Base-by-base conservation (phyloP, 2,797 vertebrate species). In the Phrynocephalus forsythii region DNA sequence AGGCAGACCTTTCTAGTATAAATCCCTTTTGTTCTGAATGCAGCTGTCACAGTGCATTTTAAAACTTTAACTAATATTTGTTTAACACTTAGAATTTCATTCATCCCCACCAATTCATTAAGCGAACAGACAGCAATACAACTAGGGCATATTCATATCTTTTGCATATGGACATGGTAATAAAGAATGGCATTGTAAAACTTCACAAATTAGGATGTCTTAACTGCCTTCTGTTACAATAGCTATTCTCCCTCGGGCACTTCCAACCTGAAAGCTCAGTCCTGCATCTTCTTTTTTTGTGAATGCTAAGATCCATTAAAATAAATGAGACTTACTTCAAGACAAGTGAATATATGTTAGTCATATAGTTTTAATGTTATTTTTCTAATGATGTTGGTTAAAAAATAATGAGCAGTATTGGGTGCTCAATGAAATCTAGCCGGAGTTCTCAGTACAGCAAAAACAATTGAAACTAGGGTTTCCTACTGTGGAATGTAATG, bases 61-160 rank as follows among this genome's bases (percentile, higher is more conserved):
- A 66, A 26, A 88, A 69, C 28, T 48, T 20, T 56, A 56, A 56
- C 9, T 78, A 48, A 87, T 84, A 30, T 81, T 81, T n/a, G n/a
- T 73, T 73, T 22, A 22, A 56, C 52, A 16, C 44, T 72, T 73
- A 67, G 16, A 44, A 44, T 79, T 20, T 68, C 63, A 8, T 77
- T 56, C 44, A 22, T 20, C 20, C 15, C 11, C 5, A 0, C 63
- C 24, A 5, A 18, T 20, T 22, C 26, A 16, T 22, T 78, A 30
- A 85, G n/a, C 52, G 50, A 83, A 83, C 30, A n/a, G 33, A 33
- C 38, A 83, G 84, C 76, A 85, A 20, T 28, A 80, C 80, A 30
- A 81, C 79, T n/a, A n/a, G 22, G 52, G 1, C 3, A 80, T 3
- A 73, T 63, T 72, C 28, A 72, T 81, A 73, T 80, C 48, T 44